Evolutionary conservation across 1,140 invertebrate species (phyloP).

Genomic region (Cataglyphis hispanica): DNA sequence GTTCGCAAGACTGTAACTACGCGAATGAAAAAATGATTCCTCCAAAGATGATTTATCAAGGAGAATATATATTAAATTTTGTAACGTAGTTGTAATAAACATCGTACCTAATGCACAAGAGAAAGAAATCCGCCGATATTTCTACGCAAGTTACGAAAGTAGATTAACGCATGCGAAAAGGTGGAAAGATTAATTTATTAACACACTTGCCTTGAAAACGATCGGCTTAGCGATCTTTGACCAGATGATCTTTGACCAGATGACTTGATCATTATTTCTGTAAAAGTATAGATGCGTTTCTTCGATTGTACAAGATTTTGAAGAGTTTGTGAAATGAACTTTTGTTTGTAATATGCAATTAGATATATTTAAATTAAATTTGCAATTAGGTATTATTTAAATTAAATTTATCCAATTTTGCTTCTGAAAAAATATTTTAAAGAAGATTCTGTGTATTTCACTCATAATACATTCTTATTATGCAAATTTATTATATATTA

Average conservation of each 20-base stretch:
- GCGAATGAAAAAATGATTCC: constrained; percentile 5
- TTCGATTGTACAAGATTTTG: not conserved
- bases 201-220: not conserved
- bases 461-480: not conserved
- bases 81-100: not conserved
- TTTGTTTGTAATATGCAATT: not conserved
- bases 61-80: not conserved
- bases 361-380: not conserved
- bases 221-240: not conserved
- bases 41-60: not conserved
- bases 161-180: not conserved
- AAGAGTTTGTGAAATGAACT: not conserved
- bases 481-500: not conserved
- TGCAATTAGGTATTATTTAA: not conserved
- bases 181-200: constrained; percentile 12
- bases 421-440: not conserved
- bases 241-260: not conserved
- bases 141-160: constrained; percentile 31
- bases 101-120: no score
- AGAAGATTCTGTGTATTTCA: not conserved
- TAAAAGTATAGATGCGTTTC: not conserved
- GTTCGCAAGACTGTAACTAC: not conserved
- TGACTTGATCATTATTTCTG: not conserved
- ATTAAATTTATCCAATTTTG: not conserved
- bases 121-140: constrained; percentile 13